phyloP scores from a whole-genome alignment of 2,113 vertebrate species.

The Ceuthmochares aereus region DNA sequence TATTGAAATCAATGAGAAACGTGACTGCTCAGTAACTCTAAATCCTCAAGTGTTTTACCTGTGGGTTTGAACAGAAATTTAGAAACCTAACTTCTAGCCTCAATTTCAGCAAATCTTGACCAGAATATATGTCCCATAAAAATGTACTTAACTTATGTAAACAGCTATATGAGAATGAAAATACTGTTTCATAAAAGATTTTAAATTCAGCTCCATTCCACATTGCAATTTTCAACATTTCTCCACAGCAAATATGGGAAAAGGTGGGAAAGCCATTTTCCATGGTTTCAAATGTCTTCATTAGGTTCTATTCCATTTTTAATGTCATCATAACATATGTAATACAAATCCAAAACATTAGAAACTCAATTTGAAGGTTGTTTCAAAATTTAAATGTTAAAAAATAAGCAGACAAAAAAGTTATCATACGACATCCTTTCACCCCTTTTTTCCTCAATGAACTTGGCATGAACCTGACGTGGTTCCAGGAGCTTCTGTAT shows the following conservation, averaged over 20 bases:
- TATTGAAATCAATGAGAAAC: neutral
- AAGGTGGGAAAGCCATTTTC: neutral
- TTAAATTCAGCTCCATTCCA: neutral
- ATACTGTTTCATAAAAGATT: neutral
- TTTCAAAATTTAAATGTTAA: neutral
- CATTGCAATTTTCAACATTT: neutral
- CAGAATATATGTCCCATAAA: neutral
- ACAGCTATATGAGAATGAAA: neutral
- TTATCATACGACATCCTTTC: neutral
- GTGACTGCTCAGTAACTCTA: neutral
- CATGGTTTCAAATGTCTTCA: neutral
- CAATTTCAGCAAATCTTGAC: neutral
- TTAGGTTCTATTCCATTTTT: neutral
- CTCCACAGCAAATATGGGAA: neutral
- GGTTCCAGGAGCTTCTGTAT: accelerated
- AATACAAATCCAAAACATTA: neutral
- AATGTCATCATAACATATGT: neutral
- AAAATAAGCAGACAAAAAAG: neutral
- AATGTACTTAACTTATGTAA: neutral
- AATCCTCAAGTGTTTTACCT: neutral
- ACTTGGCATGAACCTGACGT: neutral
- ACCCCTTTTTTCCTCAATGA: neutral
- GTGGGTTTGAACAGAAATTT: neutral
- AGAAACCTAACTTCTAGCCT: neutral
- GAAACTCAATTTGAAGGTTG: neutral